Conservation (phyloP, 2,888 invertebrate species). For the Sclerodermus sp. region DNA sequence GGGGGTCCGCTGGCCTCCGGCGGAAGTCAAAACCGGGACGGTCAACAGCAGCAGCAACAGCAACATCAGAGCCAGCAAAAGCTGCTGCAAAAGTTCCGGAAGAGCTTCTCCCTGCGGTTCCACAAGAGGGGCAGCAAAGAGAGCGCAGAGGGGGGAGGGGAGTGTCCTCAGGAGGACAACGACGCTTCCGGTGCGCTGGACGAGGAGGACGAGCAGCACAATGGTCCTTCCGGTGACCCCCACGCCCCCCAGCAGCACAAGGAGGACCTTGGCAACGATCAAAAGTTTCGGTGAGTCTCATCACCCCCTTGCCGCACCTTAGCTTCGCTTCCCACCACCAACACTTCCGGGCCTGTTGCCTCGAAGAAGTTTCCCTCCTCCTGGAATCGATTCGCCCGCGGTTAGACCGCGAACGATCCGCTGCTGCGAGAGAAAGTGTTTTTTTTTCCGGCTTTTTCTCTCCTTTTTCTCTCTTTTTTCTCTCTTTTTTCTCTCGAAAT, state of each 20-base stretch:
- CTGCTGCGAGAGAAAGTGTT: too few species aligned
- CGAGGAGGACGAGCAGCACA: slow-evolving; percentile 28
- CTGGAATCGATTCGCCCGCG: too few species aligned
- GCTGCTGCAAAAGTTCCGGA: slow-evolving; percentile 72
- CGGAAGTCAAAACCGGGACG: slow-evolving; percentile 26
- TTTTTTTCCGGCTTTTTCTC: too few species aligned
- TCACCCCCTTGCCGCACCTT: background rate
- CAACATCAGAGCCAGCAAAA: slow-evolving; percentile 58
- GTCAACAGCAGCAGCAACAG: slow-evolving; percentile 18
- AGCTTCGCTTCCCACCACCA: too few species aligned
- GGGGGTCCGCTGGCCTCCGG: slow-evolving; percentile 16
- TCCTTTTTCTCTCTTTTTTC: too few species aligned
- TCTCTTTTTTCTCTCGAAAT: too few species aligned
- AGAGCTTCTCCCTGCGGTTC: slow-evolving; percentile 68
- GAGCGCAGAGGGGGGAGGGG: slow-evolving; percentile 50
- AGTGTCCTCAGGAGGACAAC: slow-evolving; percentile 55
- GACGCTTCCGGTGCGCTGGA: slow-evolving; percentile 42
- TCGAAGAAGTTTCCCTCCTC: too few species aligned
- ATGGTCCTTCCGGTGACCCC: too few species aligned
- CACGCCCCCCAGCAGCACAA: slow-evolving; percentile 38
- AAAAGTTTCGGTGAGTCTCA: slow-evolving; percentile 47
- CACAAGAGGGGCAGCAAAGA: slow-evolving; percentile 62
- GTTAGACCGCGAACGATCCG: too few species aligned
- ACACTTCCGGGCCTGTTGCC: too few species aligned
- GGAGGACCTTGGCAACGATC: slow-evolving; percentile 44